These are phyloP conservation scores for Lophotis ruficrista DNA, from an alignment of 2,113 vertebrate genomes.

Conservation along the genomic window DNA sequence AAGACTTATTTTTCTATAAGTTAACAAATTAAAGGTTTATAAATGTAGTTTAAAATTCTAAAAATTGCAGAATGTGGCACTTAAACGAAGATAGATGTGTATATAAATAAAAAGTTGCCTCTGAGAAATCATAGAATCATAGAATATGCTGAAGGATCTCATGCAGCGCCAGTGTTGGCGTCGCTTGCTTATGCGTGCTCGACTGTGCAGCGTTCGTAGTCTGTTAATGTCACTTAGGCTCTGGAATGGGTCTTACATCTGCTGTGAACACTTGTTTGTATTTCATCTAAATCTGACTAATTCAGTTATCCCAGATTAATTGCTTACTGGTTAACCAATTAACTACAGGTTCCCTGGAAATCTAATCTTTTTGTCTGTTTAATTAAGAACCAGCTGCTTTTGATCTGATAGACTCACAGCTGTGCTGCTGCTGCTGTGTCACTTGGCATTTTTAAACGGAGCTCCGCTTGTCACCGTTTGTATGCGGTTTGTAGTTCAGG, in stretches of 20 bases:
- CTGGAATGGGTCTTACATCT: constrained; percentile 23
- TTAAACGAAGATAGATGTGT: background rate
- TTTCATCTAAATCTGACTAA: constrained; percentile 61
- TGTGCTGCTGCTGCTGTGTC: constrained; percentile 63
- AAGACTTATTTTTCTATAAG: background rate
- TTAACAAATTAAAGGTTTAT: background rate
- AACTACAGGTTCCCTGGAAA: constrained; percentile 58
- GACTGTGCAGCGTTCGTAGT: background rate
- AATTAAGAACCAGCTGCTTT: constrained; percentile 73
- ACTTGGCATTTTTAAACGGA: constrained; percentile 63
- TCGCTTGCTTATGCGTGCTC: background rate
- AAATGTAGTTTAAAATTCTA: background rate
- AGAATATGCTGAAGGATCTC: background rate
- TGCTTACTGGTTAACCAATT: constrained; percentile 66
- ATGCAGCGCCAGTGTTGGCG: background rate
- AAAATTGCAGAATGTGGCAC: background rate
- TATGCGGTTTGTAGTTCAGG: constrained; percentile 41
- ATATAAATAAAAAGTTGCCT: background rate
- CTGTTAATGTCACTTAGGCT: constrained; percentile 21
- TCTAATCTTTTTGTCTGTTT: constrained; percentile 66
- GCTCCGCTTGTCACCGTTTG: constrained; percentile 55
- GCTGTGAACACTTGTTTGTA: constrained; percentile 34
- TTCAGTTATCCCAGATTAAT: constrained; percentile 67
- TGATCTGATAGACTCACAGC: constrained; percentile 69
- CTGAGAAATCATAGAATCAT: no score